Conservation (phyloP, 2,888 invertebrate genomes). For the Sarcophaga variegata region DNA sequence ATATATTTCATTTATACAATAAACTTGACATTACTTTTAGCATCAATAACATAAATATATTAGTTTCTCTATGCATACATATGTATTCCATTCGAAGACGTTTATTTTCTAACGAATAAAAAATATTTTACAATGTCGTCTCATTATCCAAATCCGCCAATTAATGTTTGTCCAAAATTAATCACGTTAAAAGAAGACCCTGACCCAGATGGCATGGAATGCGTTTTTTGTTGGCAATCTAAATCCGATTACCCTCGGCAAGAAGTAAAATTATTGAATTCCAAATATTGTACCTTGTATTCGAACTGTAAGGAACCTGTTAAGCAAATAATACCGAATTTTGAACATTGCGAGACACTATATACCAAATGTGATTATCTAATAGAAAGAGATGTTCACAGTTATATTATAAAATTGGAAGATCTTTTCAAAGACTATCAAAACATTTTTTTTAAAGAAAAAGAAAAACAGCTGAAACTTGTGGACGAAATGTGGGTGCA, state of each 20-base stretch:
- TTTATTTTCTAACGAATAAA: neutral
- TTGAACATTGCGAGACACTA: constrained; percentile 71
- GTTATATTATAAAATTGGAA: constrained; percentile 73
- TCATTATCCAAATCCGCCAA: neutral
- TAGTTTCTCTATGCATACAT: neutral
- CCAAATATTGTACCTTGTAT: neutral
- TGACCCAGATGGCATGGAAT: neutral
- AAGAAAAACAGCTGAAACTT: constrained; percentile 55
- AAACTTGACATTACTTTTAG: constrained; percentile 1
- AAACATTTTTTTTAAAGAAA: constrained; percentile 59
- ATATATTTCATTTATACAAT: neutral
- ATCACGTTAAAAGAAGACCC: neutral
- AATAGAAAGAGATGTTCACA: constrained; percentile 74
- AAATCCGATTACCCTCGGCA: neutral
- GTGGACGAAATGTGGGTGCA: constrained; percentile 65
- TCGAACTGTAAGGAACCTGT: neutral
- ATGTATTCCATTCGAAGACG: neutral
- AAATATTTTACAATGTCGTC: neutral
- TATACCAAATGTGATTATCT: constrained; percentile 75
- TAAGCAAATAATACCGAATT: constrained; percentile 26
- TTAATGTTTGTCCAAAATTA: neutral
- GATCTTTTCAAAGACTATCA: constrained; percentile 60
- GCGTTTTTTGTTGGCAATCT: constrained; percentile 1
- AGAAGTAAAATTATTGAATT: neutral
- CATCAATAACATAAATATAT: neutral